Evolutionary conservation across 2,113 vertebrate genomes (phyloP), one percentile per base, ranked within the genome.

Genomic region (Sceloporus tristichus): DNA sequence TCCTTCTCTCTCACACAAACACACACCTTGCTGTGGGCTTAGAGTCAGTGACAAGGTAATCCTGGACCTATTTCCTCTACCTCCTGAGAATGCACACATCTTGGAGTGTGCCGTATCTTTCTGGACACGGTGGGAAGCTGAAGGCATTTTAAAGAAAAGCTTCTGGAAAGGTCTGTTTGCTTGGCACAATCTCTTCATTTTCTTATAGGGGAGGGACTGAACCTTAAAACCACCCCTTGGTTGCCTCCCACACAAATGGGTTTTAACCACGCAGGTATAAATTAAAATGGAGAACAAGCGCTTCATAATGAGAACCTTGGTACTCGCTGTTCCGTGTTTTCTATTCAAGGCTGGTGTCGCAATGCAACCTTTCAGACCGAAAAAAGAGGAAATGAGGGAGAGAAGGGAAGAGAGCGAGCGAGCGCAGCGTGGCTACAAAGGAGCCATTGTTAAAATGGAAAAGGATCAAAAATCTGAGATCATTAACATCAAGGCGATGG

Each of bases 371-470:
- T 77, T 78, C 77, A 83, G 27, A 70, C 53, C 48, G 18, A 70
- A 77, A 73, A 19, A 42, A 34, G 29, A 34, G 82, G 79, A 40
- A 13, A 56, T 0, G 59, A 77, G 34, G 82, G 48, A 48, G 48
- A 48, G 48, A 48, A 48, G 7, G 48, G 42, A 9, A n/a, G 70
- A 38, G 9, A 38, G 25, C 42, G 18, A 53, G 48, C 5, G 82
- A 75, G 62, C 73, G 62, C 0, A 0, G 18, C 0, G 0, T 14
- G 87, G 84, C 25, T 88, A 76, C 0, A 0, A 68, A 3, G 21
- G 84, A 0, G 2, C 3, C 88, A 83, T 53, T 89, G 34, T 89
- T 1, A 19, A 18, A 66, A 34, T 8, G 84, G 56, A 74, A 48
- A 56, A 70, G 73, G 42, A 88, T 70, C n/a, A 78, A 25, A 18